Percentiles rank a stretch among this genome's conserved stretches.
Evolutionary conservation across 2,888 invertebrate genomes (phyloP).

Genomic region (Stegana nigrithorax): DNA sequence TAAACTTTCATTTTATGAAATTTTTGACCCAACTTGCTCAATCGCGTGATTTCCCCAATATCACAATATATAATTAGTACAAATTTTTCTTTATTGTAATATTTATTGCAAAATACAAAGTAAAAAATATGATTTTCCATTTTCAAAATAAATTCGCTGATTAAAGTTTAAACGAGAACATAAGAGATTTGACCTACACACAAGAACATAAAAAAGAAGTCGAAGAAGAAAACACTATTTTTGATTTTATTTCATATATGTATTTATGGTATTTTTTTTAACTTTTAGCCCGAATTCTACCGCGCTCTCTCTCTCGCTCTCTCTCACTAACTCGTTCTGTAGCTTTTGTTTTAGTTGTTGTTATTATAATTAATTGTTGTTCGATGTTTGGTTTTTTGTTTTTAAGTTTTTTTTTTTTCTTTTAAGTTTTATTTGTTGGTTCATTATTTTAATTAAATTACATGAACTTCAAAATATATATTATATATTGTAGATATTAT

Average conservation of each 20-base stretch:
- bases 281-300: background rate
- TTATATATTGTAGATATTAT: constrained; percentile 50
- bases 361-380: constrained; percentile 43
- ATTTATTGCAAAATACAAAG: constrained; percentile 59
- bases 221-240: background rate
- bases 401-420: constrained; percentile 38
- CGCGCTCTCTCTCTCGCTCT: background rate
- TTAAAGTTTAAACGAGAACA: constrained; percentile 12
- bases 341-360: constrained; percentile 33
- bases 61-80: constrained; percentile 32
- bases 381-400: constrained; percentile 44
- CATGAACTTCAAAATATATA: constrained; percentile 63
- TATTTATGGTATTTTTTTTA: constrained; percentile 38
- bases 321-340: background rate
- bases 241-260: constrained; percentile 23
- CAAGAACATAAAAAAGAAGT: constrained; percentile 6
- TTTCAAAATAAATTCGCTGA: constrained; percentile 15
- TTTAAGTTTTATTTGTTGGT: constrained; percentile 47
- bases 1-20: constrained; percentile 3
- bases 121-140: constrained; percentile 51
- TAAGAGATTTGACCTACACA: constrained; percentile 12
- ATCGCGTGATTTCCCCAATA: constrained; percentile 17
- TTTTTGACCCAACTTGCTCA: background rate
- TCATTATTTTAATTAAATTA: constrained; percentile 66
- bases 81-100: constrained; percentile 29